Percentiles rank a stretch among this genome's conserved stretches.
Conservation (phyloP, 2,797 vertebrate species). For the Momotus momota region DNA sequence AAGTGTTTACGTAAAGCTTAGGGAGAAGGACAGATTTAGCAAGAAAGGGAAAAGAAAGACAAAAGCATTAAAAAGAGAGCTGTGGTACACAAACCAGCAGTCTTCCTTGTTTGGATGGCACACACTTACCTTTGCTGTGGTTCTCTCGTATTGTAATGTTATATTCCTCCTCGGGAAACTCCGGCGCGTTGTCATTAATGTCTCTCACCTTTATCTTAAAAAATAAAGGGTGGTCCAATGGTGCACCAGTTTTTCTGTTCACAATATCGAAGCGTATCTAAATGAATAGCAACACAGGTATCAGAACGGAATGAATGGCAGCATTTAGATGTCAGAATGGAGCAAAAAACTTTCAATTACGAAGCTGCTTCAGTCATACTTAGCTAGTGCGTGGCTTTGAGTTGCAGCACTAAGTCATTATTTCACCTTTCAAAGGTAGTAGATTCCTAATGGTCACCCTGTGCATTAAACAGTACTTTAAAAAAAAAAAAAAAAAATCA, state of each 20-base stretch:
- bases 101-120: not conserved
- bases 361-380: not conserved
- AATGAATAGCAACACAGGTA: not conserved
- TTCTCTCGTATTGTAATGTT: slow-evolving; percentile 70
- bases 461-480: not conserved
- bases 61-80: not conserved
- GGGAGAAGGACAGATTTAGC: not conserved
- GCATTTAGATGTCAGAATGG: not conserved
- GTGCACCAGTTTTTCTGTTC: fast-evolving
- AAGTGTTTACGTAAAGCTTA: not conserved
- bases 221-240: slow-evolving; percentile 78
- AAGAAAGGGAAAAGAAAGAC: not conserved
- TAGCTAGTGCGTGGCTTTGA: not conserved
- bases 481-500: not conserved
- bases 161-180: slow-evolving; percentile 41
- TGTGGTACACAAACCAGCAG: not conserved
- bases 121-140: slow-evolving; percentile 67
- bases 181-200: slow-evolving; percentile 86
- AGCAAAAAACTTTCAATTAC: not conserved
- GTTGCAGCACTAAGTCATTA: not conserved
- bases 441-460: not conserved
- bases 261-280: slow-evolving; percentile 83
- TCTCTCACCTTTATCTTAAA: slow-evolving; percentile 84
- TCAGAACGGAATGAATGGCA: not conserved
- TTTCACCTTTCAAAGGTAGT: not conserved